Evolutionary conservation across 2,113 vertebrate species (phyloP), one percentile per base, ranked within the genome.

Genomic region (Speoplatyrhinus poulsoni): DNA sequence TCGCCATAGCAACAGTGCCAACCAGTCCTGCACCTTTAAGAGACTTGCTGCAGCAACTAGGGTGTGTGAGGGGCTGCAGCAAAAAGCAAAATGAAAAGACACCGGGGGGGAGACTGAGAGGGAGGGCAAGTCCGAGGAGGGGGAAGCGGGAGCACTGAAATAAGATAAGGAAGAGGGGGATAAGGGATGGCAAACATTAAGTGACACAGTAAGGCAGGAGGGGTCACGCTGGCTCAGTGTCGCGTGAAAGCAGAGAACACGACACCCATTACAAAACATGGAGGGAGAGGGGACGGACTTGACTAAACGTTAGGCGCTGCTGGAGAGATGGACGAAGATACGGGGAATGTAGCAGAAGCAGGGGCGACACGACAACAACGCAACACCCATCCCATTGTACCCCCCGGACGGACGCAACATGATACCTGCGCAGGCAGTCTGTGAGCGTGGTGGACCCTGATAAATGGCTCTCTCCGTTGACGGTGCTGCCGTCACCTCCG

Each of bases 361-460:
- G 13, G 13, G 9, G 12, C 12, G 12, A 50, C 13, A 4, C 13
- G 12, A 12, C 12, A 1, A 19, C 19, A 19, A 19, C 19, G 19
- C 19, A 19, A 19, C 19, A 13, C 57, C 6, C n/a, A 15, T 48
- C 17, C 62, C 63, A 12, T 3, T 58, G 33, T 60, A 46, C 33
- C 46, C 49, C 46, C 9, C 48, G 32, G 15, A 56, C 5, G 50
- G 1, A 49, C 19, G 48, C 47, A 33, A n/a, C 46, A 17, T 9
- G n/a, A 56, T 91, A 98, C 98, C 98, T 97, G 87, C 96, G 91
- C 84, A 99, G 89, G 91, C 98, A 99, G 91, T 99, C 98, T 66
- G 97, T 99, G 71, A 99, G 96, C 0, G 97, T 97, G 69, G 97
- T 99, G 82, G 96, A 95, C 81, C 97, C 96, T 0, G 95, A 92